Conservation (phyloP, 2,888 invertebrate genomes). For the Acronicta alni region DNA sequence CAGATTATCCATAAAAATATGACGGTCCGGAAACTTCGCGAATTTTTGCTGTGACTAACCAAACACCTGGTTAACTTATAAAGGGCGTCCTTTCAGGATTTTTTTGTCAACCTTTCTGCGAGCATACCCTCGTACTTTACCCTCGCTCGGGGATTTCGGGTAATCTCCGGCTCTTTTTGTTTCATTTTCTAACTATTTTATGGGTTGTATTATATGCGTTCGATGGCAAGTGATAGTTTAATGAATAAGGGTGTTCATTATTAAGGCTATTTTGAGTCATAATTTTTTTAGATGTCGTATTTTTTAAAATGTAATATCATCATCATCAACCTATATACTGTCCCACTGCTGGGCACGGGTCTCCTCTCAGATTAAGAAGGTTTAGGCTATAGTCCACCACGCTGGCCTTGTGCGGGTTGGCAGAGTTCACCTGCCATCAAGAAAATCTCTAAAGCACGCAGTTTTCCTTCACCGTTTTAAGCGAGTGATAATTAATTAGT, state of each 20-base stretch:
- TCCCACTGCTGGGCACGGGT: no score
- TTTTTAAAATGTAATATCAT: no score
- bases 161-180: constrained; percentile 51
- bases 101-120: constrained; percentile 36
- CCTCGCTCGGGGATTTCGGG: constrained; percentile 29
- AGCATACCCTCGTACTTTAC: constrained; percentile 30
- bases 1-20: constrained; percentile 54
- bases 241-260: constrained; percentile 1
- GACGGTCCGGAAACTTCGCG: constrained; percentile 37
- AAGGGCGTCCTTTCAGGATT: constrained; percentile 44
- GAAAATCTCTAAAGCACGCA: no score
- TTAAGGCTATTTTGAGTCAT: no score
- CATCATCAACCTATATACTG: no score
- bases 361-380: no score
- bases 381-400: no score
- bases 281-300: not conserved
- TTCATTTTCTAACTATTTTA: constrained; percentile 47
- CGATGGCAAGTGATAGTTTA: constrained; percentile 49
- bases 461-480: no score
- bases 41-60: constrained; percentile 50
- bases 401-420: no score
- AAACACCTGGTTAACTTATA: constrained; percentile 56
- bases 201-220: constrained; percentile 34
- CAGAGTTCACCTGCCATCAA: no score
- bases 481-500: no score